Conservation (phyloP, 2,113 vertebrate species). For the Austrofundulus limnaeus region DNA sequence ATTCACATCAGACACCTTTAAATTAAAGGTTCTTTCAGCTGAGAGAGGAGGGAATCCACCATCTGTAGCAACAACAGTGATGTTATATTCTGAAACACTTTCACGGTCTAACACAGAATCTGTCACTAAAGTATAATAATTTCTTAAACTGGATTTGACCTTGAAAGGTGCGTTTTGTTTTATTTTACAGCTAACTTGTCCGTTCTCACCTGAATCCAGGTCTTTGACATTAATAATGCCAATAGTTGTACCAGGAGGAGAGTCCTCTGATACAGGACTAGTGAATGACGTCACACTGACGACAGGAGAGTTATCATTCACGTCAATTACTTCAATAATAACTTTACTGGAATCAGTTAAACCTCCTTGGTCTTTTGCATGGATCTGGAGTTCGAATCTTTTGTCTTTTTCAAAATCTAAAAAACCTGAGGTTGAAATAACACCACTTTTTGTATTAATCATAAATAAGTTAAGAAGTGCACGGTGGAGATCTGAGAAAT, state of each 20-base stretch:
- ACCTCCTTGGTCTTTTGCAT: constrained; percentile 74
- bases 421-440: background rate
- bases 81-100: constrained; percentile 47
- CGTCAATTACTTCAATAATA: constrained; percentile 57
- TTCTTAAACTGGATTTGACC: constrained; percentile 48
- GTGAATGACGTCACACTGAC: constrained; percentile 65
- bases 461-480: background rate
- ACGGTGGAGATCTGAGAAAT: background rate
- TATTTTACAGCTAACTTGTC: constrained; percentile 45
- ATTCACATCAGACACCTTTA: constrained; percentile 61
- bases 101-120: constrained; percentile 57
- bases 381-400: constrained; percentile 66
- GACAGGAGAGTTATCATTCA: constrained; percentile 64
- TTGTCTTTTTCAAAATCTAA: constrained; percentile 75
- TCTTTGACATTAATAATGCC: constrained; percentile 65
- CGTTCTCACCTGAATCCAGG: constrained; percentile 61
- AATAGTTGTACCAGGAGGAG: constrained; percentile 43
- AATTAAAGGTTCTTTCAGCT: constrained; percentile 41
- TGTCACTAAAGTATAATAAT: constrained; percentile 64
- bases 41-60: constrained; percentile 50
- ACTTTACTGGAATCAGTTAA: constrained; percentile 73
- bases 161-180: constrained; percentile 50
- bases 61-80: constrained; percentile 64
- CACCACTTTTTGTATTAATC: background rate
- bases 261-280: constrained; percentile 44